Evolutionary conservation across 1,140 invertebrate genomes (phyloP).

Genomic region (Telenomus remus): DNA sequence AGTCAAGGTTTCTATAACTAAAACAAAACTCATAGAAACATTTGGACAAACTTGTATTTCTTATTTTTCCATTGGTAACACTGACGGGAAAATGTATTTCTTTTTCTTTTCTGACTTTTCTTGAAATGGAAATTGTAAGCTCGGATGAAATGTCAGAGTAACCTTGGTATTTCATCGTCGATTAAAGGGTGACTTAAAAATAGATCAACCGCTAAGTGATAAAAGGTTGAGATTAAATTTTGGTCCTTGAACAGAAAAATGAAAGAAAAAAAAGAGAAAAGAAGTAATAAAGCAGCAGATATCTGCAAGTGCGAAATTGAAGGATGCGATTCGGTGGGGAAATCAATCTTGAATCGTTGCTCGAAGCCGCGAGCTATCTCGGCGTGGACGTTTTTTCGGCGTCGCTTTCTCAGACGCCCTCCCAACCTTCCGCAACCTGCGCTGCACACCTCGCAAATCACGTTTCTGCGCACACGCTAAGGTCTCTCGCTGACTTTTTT

Average conservation of each 20-base stretch:
- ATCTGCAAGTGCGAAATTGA: background rate
- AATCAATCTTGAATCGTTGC: constrained; percentile 41
- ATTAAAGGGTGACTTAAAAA: no score
- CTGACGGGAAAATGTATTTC: no score
- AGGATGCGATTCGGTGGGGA: constrained; percentile 21
- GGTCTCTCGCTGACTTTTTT: constrained; percentile 38
- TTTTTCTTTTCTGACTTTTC: no score
- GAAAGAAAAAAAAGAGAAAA: no score
- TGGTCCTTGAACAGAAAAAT: no score
- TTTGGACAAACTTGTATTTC: constrained; percentile 6
- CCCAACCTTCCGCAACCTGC: constrained; percentile 47
- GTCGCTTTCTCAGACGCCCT: constrained; percentile 42
- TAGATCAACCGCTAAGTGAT: no score
- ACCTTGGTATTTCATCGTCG: no score
- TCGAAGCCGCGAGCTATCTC: constrained; percentile 24
- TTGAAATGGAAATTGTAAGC: no score
- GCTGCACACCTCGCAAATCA: constrained; percentile 44
- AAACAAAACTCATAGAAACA: constrained; percentile 11
- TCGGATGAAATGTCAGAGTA: no score
- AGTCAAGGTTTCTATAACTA: constrained; percentile 16
- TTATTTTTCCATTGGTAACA: no score
- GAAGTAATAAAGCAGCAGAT: no score
- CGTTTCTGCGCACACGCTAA: constrained; percentile 31
- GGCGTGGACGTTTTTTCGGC: constrained; percentile 11
- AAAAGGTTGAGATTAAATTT: no score